Percentiles rank a stretch among this genome's conserved stretches.
These are phyloP conservation scores for Crioceris asparagi DNA, from an alignment of 2,888 invertebrate genomes.

Conservation along the genomic window DNA sequence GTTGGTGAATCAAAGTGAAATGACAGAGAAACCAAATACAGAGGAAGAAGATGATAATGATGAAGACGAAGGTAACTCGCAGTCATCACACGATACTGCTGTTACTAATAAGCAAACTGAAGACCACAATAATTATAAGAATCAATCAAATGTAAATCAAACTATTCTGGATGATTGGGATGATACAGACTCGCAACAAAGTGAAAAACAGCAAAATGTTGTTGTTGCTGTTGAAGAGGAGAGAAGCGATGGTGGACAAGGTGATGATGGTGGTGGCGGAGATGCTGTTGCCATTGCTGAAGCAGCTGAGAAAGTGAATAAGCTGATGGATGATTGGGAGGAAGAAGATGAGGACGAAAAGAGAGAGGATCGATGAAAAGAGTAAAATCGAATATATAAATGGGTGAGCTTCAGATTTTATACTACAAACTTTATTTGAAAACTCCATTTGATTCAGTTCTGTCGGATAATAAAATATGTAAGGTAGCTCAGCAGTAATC, in stretches of 20 bases:
- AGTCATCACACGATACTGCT: not conserved
- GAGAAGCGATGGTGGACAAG: slow-evolving; percentile 2
- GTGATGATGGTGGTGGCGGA: not conserved
- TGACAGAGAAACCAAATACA: not conserved
- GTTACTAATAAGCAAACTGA: not conserved
- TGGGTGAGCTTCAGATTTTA: too few relatives aligned
- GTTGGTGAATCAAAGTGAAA: not conserved
- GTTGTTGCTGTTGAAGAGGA: slow-evolving; percentile 2
- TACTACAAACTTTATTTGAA: too few relatives aligned
- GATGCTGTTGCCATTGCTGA: too few relatives aligned
- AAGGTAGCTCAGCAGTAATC: too few relatives aligned
- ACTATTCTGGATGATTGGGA: slow-evolving; percentile 38
- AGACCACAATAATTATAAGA: not conserved
- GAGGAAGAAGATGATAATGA: not conserved
- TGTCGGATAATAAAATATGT: too few relatives aligned
- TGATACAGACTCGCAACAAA: slow-evolving; percentile 38
- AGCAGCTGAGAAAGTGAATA: slow-evolving; percentile 32
- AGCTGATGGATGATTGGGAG: slow-evolving; percentile 39
- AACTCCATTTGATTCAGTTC: too few relatives aligned
- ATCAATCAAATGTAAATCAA: slow-evolving; percentile 15
- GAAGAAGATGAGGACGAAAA: slow-evolving; percentile 35
- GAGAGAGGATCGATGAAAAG: slow-evolving; percentile 5
- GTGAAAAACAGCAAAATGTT: slow-evolving; percentile 25
- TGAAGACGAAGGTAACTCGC: not conserved
- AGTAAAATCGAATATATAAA: too few relatives aligned